Evolutionary conservation across 2,113 vertebrate species (phyloP).

Genomic region (Petaurus breviceps): DNA sequence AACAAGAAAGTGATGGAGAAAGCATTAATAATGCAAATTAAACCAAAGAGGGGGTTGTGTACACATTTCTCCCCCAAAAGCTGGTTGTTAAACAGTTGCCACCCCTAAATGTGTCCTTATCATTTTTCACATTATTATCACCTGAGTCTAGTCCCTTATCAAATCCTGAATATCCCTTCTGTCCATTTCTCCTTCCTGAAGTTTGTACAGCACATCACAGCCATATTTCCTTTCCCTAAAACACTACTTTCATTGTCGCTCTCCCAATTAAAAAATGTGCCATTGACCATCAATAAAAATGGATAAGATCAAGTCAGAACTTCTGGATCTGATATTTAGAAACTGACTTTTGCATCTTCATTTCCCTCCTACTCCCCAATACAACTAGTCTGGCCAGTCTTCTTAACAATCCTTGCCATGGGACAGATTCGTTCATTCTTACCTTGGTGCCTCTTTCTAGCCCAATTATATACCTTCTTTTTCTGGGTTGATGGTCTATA

Average conservation of each 20-base stretch:
- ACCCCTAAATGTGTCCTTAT: constrained; percentile 15
- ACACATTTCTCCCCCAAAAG: neutral
- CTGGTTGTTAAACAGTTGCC: constrained; percentile 8
- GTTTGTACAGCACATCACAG: neutral
- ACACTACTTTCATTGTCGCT: constrained; percentile 18
- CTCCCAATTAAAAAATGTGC: neutral
- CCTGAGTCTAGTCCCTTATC: neutral
- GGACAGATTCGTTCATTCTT: neutral
- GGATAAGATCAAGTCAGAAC: constrained; percentile 23
- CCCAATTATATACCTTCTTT: neutral
- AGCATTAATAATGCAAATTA: neutral
- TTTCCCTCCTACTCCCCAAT: constrained; percentile 14
- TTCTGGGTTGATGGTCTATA: neutral
- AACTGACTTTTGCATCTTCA: constrained; percentile 24
- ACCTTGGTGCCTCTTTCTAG: neutral
- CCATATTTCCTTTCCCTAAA: constrained; percentile 5
- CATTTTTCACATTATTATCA: constrained; percentile 32
- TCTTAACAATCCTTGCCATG: neutral
- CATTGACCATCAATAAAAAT: neutral
- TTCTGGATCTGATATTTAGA: constrained; percentile 28
- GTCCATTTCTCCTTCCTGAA: constrained; percentile 18
- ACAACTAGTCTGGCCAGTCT: constrained; percentile 16
- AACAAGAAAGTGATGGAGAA: neutral
- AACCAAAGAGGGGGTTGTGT: neutral
- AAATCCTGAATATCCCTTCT: neutral